These are phyloP conservation scores for Drosophila silvestris DNA, from an alignment of 2,888 invertebrate genomes.

Conservation along the genomic window DNA sequence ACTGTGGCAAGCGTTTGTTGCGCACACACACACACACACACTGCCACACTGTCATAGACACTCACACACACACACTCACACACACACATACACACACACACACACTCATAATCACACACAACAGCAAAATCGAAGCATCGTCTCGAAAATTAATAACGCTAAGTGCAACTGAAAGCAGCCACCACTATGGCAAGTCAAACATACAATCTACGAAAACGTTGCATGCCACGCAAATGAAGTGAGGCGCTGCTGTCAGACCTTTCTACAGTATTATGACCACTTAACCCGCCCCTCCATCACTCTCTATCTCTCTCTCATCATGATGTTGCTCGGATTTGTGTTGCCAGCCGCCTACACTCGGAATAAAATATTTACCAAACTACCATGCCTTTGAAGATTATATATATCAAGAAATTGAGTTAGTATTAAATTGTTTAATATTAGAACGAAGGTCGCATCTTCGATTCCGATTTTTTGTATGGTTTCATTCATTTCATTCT, in stretches of 20 bases:
- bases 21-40: slow-evolving; percentile 3
- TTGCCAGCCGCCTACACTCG: neutral
- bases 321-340: slow-evolving; percentile 10
- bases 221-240: slow-evolving; percentile 49
- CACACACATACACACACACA: slow-evolving; percentile 1
- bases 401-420: neutral
- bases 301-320: neutral
- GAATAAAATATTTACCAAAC: neutral
- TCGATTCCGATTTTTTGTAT: neutral
- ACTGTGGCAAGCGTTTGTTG: slow-evolving; percentile 15
- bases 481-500: neutral
- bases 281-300: slow-evolving; percentile 8
- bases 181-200: slow-evolving; percentile 58
- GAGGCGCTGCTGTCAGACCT: slow-evolving; percentile 27
- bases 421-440: neutral
- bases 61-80: neutral
- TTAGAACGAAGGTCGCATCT: neutral
- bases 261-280: slow-evolving; percentile 38
- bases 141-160: slow-evolving; percentile 66
- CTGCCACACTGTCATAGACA: neutral
- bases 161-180: slow-evolving; percentile 58
- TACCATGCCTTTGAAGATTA: neutral
- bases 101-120: neutral
- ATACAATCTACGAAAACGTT: slow-evolving; percentile 38
- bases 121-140: slow-evolving; percentile 49